Base-by-base conservation (phyloP, 2,888 invertebrate species). In the Phasia obesa region DNA sequence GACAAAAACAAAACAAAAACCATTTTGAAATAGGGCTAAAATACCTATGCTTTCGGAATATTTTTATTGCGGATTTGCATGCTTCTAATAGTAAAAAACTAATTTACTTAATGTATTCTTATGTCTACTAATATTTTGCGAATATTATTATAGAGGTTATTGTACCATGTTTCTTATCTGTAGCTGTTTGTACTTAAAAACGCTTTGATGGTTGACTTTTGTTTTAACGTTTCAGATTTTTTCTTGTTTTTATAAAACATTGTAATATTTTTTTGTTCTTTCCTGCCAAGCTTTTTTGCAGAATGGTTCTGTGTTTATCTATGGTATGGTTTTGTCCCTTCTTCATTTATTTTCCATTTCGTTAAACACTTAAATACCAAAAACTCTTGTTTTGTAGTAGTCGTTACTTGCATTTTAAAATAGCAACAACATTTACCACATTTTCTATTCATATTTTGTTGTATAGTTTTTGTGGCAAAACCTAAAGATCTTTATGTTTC, bases 301-400 rank as follows among this genome's bases (percentile, higher is more conserved):
- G 44, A 57, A 31, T 31, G 31, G 31, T 31, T 31, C 6, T 31
- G 6, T 27, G 21, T 51, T 59, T 31, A 49, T 77, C 13, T 51
- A 17, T 60, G 59, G 25, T 13, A n/a, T 49, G 13, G 23, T 49
- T 70, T 47, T 70, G 38, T n/a, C 19, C 25, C 3, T 49, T 59
- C n/a, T 51, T n/a, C 27, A 35, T 55, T 49, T 53, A 27, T 35
- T 79, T 79, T 65, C 67, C 65, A 74, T 80, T 80, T 67, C 53
- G 67, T 62, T 73, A 53, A 73, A 62, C 53, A 67, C 35, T 74
- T 73, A 73, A 79, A 79, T 79, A 60, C 44, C 59, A 60, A 67
- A 59, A 79, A 71, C 17, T 23, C 60, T 11, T 23, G 7, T 35
- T 53, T 77, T 21, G 31, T n/a, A n/a, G n/a, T n/a, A 69, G 44